phyloP scores from a whole-genome alignment of 2,888 invertebrate genomes.

The Athalia circularis region DNA sequence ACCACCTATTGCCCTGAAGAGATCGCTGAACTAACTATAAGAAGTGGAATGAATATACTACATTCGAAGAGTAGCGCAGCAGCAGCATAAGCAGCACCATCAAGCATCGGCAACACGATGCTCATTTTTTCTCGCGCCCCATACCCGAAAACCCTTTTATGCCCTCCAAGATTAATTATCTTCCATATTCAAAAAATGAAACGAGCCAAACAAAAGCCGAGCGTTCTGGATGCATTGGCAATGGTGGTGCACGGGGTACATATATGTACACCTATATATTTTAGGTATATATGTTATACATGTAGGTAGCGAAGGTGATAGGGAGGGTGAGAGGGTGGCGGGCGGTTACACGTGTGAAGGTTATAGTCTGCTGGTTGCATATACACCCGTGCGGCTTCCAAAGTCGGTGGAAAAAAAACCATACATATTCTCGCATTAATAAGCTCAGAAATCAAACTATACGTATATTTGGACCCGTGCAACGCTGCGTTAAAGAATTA shows the following conservation, averaged over 20 bases:
- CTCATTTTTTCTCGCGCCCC: conserved; percentile 68
- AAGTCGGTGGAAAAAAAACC: too few relatives aligned
- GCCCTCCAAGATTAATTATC: conserved; percentile 73
- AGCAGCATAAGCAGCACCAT: not conserved
- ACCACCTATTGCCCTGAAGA: too few relatives aligned
- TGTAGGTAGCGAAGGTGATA: not conserved
- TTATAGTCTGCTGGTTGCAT: too few relatives aligned
- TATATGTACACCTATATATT: not conserved
- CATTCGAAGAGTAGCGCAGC: not conserved
- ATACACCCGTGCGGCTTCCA: too few relatives aligned
- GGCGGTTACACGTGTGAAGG: too few relatives aligned
- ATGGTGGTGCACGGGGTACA: conserved; percentile 6
- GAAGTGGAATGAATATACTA: too few relatives aligned
- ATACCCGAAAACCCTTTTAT: conserved; percentile 73
- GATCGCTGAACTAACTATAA: too few relatives aligned
- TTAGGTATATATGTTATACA: not conserved
- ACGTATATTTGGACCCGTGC: conserved; percentile 7
- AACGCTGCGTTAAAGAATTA: too few relatives aligned
- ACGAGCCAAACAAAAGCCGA: conserved; percentile 61
- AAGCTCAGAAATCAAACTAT: conserved; percentile 42
- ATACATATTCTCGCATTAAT: conserved; percentile 23
- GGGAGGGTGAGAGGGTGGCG: not conserved
- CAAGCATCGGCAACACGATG: conserved; percentile 11
- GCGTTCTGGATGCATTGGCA: conserved; percentile 47
- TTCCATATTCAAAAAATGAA: conserved; percentile 72